Conservation (phyloP, 2,113 vertebrate genomes). For the Reinhardtius hippoglossoides region DNA sequence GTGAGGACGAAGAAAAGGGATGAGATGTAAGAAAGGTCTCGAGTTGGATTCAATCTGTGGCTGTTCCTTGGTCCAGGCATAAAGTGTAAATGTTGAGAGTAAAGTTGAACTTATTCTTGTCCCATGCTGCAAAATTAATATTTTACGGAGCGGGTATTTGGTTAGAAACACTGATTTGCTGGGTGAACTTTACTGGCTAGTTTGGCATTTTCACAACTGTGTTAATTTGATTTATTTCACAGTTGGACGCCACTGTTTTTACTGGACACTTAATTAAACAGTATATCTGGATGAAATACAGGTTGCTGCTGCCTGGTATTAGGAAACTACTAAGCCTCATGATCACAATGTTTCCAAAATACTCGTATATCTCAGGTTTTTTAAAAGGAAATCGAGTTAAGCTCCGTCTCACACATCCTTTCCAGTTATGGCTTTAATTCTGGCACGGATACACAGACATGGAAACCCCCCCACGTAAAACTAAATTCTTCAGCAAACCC, state of each 20-base stretch:
- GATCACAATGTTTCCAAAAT: too few relatives aligned
- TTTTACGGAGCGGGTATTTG: neutral
- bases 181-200: neutral
- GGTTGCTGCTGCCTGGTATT: too few relatives aligned
- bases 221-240: too few relatives aligned
- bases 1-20: neutral
- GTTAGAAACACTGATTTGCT: neutral
- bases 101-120: too few relatives aligned
- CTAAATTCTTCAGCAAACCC: neutral
- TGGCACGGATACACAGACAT: neutral
- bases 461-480: neutral
- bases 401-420: neutral
- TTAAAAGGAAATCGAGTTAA: neutral
- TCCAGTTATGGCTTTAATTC: neutral
- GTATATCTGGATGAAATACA: too few relatives aligned
- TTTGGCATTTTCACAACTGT: too few relatives aligned
- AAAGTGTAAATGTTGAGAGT: too few relatives aligned
- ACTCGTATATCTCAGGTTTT: neutral
- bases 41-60: neutral
- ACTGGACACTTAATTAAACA: too few relatives aligned
- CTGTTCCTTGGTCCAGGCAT: too few relatives aligned
- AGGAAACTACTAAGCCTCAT: too few relatives aligned
- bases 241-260: too few relatives aligned
- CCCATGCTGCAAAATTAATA: neutral
- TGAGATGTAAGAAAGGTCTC: neutral